Base-by-base conservation (phyloP, 1,140 invertebrate genomes). In the Scylla paramamosain region DNA sequence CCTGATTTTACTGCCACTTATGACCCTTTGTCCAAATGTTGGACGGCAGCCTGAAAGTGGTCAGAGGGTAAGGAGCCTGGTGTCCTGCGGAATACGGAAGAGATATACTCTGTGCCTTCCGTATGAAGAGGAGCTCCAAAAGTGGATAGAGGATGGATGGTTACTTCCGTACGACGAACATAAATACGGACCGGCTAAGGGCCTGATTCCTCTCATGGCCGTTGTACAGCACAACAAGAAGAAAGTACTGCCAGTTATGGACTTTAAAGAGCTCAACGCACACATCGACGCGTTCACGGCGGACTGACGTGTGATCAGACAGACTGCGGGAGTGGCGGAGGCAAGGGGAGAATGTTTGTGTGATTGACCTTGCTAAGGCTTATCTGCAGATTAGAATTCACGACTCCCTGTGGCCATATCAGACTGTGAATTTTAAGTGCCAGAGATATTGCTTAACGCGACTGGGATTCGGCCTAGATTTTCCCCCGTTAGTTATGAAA, bases 321-420 rank as follows among this genome's bases (percentile, higher is more conserved):
- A 59, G 83, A 45, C 84, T 94, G 93, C 32, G 93, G 32, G 83
- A 94, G 86, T 94, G 93, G 84, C 48, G 25, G 82, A 31, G 77
- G 83, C n/a, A n/a, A n/a, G n/a, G n/a, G n/a, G n/a, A n/a, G n/a
- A n/a, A n/a, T n/a, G n/a, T n/a, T n/a, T n/a, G 20, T 4, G 84
- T 94, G 93, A 86, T 94, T 25, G 93, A 94, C 84, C 82, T 94
- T 20, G n/a, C 48, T 0, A 90, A 91, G 52, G 92, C 52, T 52
- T 93, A 93, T 32, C 28, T 93, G 8, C 92, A 93, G 92, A 83
- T 93, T n/a, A 93, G 92, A n/a, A 46, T 93, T 59, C 77, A 93
- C n/a, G 31, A 45, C 6, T 87, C 77, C 6, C 28, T 86, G 7
- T 86, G 92, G 92, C 92, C 92, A 39, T 93, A 77, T 29, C 92